Evolutionary conservation across 2,113 vertebrate genomes (phyloP).

Genomic region (Labrus mixtus): DNA sequence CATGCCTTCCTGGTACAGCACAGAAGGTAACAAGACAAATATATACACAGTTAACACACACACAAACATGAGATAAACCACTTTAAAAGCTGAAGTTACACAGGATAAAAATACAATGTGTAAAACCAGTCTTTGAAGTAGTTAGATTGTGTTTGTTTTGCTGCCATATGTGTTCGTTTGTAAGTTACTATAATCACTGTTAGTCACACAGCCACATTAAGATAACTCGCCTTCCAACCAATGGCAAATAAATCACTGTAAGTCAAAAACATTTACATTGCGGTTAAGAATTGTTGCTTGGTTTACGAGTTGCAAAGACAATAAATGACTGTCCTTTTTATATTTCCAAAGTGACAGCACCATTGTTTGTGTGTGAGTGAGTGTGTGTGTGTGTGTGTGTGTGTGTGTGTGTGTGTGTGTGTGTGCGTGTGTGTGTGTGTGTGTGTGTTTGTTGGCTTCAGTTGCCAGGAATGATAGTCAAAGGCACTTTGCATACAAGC

Average conservation of each 20-base stretch:
- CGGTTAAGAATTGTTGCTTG: too few species aligned
- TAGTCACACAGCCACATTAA: background rate
- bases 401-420: too few species aligned
- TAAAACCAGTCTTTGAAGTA: background rate
- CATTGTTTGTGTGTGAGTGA: too few species aligned
- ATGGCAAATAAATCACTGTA: too few species aligned
- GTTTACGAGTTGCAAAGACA: too few species aligned
- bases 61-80: too few species aligned
- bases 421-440: background rate
- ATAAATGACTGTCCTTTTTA: too few species aligned
- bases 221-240: background rate
- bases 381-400: background rate
- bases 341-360: too few species aligned
- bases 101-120: background rate
- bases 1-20: background rate
- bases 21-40: background rate
- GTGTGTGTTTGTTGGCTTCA: background rate
- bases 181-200: too few species aligned
- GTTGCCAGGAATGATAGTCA: conserved; percentile 3
- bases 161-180: too few species aligned
- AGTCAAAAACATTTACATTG: too few species aligned
- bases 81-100: background rate
- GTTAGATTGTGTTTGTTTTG: background rate
- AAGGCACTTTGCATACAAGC: background rate
- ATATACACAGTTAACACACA: background rate